phyloP scores from a whole-genome alignment of 92 coral and sea anemone species.

The Porites rus region DNA sequence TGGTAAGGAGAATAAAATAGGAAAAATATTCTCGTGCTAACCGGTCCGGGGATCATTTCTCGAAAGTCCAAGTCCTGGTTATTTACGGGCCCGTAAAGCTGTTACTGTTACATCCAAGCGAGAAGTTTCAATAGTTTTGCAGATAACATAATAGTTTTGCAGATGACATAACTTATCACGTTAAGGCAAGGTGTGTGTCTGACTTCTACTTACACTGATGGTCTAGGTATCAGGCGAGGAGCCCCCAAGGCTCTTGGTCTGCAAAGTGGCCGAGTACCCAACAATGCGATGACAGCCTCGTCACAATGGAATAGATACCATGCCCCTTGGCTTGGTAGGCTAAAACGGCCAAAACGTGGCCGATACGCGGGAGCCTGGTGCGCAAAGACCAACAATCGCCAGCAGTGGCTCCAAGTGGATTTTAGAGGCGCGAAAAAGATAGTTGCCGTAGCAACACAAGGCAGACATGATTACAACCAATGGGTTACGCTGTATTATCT shows the following conservation, averaged over 20 bases:
- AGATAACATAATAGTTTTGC: no score
- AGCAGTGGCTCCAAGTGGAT: slow-evolving; percentile 63
- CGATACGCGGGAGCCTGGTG: slow-evolving; percentile 63
- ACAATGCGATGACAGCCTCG: slow-evolving; percentile 39
- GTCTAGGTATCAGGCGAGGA: slow-evolving; percentile 19
- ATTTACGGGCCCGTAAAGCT: no score
- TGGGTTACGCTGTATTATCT: slow-evolving; percentile 50
- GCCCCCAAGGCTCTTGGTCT: slow-evolving; percentile 44
- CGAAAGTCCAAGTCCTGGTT: no score
- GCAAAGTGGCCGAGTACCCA: slow-evolving; percentile 40
- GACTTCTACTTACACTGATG: background rate
- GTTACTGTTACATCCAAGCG: no score
- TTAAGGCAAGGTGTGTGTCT: background rate
- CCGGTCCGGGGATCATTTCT: no score
- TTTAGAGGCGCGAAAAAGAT: slow-evolving; percentile 36
- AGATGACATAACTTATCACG: no score
- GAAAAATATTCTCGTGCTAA: no score
- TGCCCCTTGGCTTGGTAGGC: slow-evolving; percentile 32
- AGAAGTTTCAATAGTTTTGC: no score
- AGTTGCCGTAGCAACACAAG: slow-evolving; percentile 49
- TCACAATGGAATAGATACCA: slow-evolving; percentile 24
- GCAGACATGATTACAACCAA: slow-evolving; percentile 43
- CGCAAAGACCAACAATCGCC: slow-evolving; percentile 49
- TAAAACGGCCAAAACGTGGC: slow-evolving; percentile 31
- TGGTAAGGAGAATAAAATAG: slow-evolving; percentile 18